Evolutionary conservation across 2,113 vertebrate genomes (phyloP), one percentile per base, ranked within the genome.

Genomic region (Coregonus clupeaformis): DNA sequence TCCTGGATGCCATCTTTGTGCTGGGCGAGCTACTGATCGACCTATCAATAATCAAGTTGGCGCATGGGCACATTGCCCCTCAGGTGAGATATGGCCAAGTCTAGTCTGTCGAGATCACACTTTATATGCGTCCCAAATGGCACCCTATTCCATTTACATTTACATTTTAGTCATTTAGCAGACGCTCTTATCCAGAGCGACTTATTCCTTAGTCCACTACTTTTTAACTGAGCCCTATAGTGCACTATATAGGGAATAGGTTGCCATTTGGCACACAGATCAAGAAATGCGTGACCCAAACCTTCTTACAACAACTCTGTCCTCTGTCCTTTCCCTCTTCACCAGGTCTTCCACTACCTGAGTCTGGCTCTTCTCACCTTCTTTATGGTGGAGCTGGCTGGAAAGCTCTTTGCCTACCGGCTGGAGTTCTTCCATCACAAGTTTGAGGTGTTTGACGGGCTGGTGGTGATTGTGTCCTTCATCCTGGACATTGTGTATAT

Each of bases 361-460:
- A 98, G 97, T 75, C 80, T 99, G 73, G 91, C 93, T 71, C 93
- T 99, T 72, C 88, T 99, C 75, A 92, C 90, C 16, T 93, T 98
- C 80, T 99, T 99, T 76, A 89, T 98, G 92, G 70, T 97, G 65
- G 98, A 99, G 85, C 83, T 99, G 80, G 79, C 45, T 12, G 93
- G 95, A 1, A 99, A 99, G 77, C 62, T 99, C 7, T 98, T 80
- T 0, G 90, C 95, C 3, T 99, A 93, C 79, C 93, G 90, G 30
- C 14, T 93, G 66, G 97, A 99, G 86, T 99, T 98, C 89, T 97
- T 98, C 76, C 85, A 94, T 6, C 98, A 99, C 91, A 98, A 96
- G 86, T 99, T 99, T 0, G 98, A 99, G 71, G 94, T 99, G 82
- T 93, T 99, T 92, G 98, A 99, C 0, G 92, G 91, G 4, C 0